Percentiles rank a stretch among this genome's conserved stretches.
phyloP scores from a whole-genome alignment of 2,888 invertebrate genomes.

The Lithophane leautieri region DNA sequence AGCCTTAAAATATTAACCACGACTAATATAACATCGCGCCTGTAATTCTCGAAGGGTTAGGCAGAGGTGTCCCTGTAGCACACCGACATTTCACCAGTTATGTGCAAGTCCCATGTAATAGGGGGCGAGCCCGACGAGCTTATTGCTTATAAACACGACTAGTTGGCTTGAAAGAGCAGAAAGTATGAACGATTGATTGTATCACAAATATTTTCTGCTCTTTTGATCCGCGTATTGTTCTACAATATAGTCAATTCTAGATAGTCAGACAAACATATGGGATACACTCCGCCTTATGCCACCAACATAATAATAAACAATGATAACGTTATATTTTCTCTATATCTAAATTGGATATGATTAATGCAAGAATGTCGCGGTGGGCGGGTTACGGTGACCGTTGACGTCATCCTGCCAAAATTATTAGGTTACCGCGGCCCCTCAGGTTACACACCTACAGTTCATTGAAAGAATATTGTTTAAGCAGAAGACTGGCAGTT shows the following conservation, averaged over 20 bases:
- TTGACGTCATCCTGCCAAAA: conserved; percentile 62
- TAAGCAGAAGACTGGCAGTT: background rate
- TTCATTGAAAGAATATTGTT: conserved; percentile 16
- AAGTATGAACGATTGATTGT: background rate
- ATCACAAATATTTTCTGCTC: conserved; percentile 4
- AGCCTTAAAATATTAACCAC: background rate
- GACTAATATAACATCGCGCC: too few relatives aligned
- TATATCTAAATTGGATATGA: conserved; percentile 18
- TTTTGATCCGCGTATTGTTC: background rate
- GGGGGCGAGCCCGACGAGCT: too few relatives aligned
- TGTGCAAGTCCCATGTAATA: too few relatives aligned
- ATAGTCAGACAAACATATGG: background rate
- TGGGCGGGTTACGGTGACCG: conserved; percentile 58
- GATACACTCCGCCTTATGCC: background rate
- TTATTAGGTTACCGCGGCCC: conserved; percentile 62
- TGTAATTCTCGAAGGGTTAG: too few relatives aligned
- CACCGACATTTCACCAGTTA: too few relatives aligned
- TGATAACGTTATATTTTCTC: conserved; percentile 33
- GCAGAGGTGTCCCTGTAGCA: too few relatives aligned
- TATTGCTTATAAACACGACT: background rate
- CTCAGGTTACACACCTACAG: conserved; percentile 17
- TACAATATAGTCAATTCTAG: background rate
- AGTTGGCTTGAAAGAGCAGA: background rate
- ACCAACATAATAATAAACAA: conserved; percentile 7
- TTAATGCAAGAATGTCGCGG: conserved; percentile 66